Evolutionary conservation across 2,797 vertebrate species (phyloP), one percentile per base, ranked within the genome.

Genomic region (Chaenodraco wilsoni): DNA sequence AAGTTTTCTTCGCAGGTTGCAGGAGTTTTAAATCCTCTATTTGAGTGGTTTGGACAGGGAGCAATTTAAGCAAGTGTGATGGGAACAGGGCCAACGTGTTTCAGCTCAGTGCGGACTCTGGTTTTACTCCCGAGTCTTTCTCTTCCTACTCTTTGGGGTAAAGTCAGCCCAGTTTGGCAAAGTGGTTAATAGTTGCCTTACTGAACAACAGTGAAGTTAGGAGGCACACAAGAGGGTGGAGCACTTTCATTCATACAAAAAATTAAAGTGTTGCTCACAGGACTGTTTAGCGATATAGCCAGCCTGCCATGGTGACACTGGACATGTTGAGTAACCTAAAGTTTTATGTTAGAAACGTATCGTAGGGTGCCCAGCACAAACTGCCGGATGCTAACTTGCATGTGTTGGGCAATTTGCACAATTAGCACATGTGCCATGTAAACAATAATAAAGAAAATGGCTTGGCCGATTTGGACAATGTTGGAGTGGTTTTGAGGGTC

Each of bases 161-260:
- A 66, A 21, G 49, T 52, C 23, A 60, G 68, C 64, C 78, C 61
- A 70, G 50, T 70, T 78, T 65, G 44, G 46, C 41, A 46, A 48
- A 51, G 55, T 65, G 65, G 40, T 55, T 13, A 55, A 49, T 48
- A 23, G n/a, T 69, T 46, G 23, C 52, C 3, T 17, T 37, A 67
- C 56, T 65, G 55, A 64, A 44, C 27, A 27, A 21, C 50, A 58
- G 65, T 56, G 31, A 67, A 51, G 52, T 45, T 33, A 74, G 58
- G 43, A 69, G 78, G 74, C 70, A 73, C 68, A 63, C 19, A 46
- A 69, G 50, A 55, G 50, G 65, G 70, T 49, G 51, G 46, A 65
- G 74, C 65, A 60, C 33, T 19, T 81, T 72, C 56, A 63, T 78
- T 82, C 57, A 82, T 54, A 19, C 45, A 21, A 63, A 1, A 37